A percentile compares a stretch with the other conserved stretches of the same genome.
Conservation (phyloP, 2,797 vertebrate species). For the Pangasius larnaudii region DNA sequence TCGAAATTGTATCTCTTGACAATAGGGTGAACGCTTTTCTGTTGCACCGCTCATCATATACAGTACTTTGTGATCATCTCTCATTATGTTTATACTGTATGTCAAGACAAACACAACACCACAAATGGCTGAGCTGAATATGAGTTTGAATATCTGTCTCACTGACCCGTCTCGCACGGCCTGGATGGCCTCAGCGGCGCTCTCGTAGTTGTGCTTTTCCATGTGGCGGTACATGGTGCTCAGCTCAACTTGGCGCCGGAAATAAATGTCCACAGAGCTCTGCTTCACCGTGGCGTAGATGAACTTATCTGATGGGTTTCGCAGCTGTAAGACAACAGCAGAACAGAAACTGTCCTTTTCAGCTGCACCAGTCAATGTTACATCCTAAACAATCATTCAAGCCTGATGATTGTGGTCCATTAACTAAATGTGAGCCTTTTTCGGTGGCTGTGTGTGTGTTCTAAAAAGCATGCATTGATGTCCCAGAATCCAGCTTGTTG, state of each 20-base stretch:
- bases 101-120: not conserved
- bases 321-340: constrained; percentile 78
- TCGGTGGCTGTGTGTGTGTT: not conserved
- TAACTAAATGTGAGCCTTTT: not conserved
- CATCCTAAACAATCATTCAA: not conserved
- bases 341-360: not conserved
- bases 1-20: not conserved
- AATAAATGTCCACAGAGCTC: constrained; percentile 99
- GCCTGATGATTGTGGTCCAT: not conserved
- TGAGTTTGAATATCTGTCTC: constrained; percentile 38
- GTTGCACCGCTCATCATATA: not conserved
- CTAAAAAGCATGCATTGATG: not conserved
- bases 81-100: not conserved
- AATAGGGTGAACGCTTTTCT: not conserved
- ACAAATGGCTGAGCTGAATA: constrained; percentile 62
- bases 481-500: not conserved
- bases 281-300: constrained; percentile 99
- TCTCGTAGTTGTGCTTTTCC: constrained; percentile 99
- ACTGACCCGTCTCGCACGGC: constrained; percentile 94
- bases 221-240: constrained; percentile 99
- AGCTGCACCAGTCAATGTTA: not conserved
- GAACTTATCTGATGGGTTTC: constrained; percentile 98
- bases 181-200: constrained; percentile 94
- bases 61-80: not conserved
- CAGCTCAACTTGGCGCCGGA: constrained; percentile 97